Base-by-base conservation (phyloP, 2,113 vertebrate genomes). In the Orycteropus afer region DNA sequence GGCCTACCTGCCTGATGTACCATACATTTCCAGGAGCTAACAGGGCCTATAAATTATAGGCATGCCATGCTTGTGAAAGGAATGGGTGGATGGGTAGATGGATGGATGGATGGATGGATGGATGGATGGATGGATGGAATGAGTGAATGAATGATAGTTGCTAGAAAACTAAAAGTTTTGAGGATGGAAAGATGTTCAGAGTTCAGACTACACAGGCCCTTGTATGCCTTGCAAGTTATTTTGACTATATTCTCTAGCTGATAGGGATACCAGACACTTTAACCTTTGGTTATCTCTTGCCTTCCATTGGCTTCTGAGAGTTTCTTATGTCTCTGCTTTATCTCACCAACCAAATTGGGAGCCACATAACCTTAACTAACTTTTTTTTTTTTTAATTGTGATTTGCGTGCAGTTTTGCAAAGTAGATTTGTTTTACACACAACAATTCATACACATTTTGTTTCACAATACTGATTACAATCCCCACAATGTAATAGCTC, bases 261-360 rank as follows among this genome's bases (percentile, higher is more conserved):
- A 88, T 82, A 13, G 32, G 61, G 73, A 79, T 6, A 27, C 49
- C 25, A 78, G 71, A 61, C 29, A 94, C 25, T 27, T 78, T 40
- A 88, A 25, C 32, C 32, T 83, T 63, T 63, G 65, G 34, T 86
- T 87, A 76, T 61, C 51, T 89, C 83, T 93, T 25, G 5, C n/a
- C 42, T 88, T 67, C 9, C 45, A 45, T 29, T 79, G 55, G 74
- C 18, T 95, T 95, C 57, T 89, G 69, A 86, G 10, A 79, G 22
- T 94, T 92, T 83, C 67, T 80, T 86, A 25, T 81, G 49, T 61
- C 78, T 89, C 37, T 79, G 40, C 57, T 20, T 95, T 89, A 78
- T 69, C 78, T 95, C 49, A 11, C 59, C 80, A 86, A 76, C 77
- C 34, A 25, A 91, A 67, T 27, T 81, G 57, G 45, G 53, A 88